Evolutionary conservation across 2,888 invertebrate genomes (phyloP).

Genomic region (Drosophila phalerata): DNA sequence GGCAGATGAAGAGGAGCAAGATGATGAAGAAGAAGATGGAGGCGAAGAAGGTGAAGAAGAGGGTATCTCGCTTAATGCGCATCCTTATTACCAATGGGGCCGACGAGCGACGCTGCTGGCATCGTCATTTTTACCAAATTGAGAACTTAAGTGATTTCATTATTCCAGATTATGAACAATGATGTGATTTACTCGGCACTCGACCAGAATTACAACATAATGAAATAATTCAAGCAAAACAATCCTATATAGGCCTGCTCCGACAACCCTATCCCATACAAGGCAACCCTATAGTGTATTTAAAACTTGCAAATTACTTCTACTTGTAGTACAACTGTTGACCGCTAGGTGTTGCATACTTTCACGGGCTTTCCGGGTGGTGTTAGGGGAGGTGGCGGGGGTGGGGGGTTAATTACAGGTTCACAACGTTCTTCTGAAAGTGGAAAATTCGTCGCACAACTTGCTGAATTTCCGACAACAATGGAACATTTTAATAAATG

Average conservation of each 20-base stretch:
- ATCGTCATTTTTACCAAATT: conserved; percentile 77
- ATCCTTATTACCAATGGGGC: conserved; percentile 76
- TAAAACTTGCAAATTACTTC: conserved; percentile 24
- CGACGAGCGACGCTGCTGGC: conserved; percentile 57
- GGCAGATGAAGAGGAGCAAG: neutral
- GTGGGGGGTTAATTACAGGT: conserved; percentile 23
- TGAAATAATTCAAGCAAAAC: conserved; percentile 16
- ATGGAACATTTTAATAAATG: conserved; percentile 70
- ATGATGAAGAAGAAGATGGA: neutral
- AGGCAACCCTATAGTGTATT: conserved; percentile 16
- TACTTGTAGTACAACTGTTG: conserved; percentile 4
- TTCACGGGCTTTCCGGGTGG: conserved; percentile 3
- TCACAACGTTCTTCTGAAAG: conserved; percentile 5
- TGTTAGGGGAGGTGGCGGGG: too few species aligned
- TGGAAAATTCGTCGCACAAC: conserved; percentile 32
- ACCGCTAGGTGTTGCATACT: conserved; percentile 25
- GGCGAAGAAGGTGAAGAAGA: neutral
- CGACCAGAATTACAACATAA: conserved; percentile 30
- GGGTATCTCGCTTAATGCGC: conserved; percentile 65
- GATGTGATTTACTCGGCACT: conserved; percentile 74
- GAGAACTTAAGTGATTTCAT: conserved; percentile 83
- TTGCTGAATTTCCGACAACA: conserved; percentile 21
- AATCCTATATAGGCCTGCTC: neutral
- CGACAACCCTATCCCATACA: neutral
- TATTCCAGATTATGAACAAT: conserved; percentile 81